Conservation (phyloP, 2,113 vertebrate species). For the Orcinus orca region DNA sequence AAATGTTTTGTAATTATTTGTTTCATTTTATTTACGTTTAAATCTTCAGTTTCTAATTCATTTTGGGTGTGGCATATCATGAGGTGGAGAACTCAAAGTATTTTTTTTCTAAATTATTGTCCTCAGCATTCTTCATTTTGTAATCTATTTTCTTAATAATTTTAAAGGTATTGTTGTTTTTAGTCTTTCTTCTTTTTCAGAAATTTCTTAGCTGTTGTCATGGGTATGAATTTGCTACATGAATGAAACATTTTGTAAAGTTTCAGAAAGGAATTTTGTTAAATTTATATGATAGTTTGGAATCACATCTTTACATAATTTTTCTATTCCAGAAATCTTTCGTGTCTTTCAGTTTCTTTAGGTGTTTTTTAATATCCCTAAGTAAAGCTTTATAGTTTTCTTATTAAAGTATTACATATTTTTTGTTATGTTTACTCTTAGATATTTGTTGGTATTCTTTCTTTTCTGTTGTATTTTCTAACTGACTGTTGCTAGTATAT, state of each 20-base stretch:
- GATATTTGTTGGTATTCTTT: neutral
- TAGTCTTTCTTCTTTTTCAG: neutral
- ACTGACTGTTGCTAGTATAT: neutral
- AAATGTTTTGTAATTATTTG: neutral
- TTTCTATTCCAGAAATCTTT: neutral
- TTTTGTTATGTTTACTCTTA: neutral
- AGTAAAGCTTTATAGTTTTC: constrained; percentile 8
- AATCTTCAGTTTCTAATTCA: neutral
- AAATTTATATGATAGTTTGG: neutral
- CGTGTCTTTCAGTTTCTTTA: neutral
- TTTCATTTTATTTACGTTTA: neutral
- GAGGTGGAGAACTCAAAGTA: neutral
- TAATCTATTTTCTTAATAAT: neutral
- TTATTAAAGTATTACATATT: neutral
- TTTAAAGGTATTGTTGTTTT: neutral
- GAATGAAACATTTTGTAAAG: neutral
- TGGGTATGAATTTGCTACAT: neutral
- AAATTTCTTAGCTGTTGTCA: neutral
- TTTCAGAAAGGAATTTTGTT: neutral
- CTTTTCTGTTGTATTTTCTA: neutral
- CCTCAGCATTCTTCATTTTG: neutral
- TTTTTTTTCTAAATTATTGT: neutral
- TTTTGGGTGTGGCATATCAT: neutral
- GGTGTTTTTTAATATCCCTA: neutral
- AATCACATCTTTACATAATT: constrained; percentile 11